Evolutionary conservation across 2,888 invertebrate genomes (phyloP).

Genomic region (Podabrus alpinus): DNA sequence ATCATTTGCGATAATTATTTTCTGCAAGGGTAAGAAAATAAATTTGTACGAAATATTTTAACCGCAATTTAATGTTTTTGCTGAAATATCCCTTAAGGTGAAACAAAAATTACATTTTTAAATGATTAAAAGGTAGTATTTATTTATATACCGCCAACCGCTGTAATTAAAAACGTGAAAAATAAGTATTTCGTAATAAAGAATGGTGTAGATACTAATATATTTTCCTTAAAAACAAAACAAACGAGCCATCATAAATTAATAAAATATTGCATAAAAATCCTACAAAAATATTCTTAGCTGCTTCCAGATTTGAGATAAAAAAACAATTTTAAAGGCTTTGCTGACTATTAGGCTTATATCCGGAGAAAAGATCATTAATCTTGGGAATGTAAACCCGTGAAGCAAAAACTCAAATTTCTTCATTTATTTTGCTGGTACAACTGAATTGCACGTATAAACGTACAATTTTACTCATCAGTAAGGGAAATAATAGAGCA

Average conservation of each 20-base stretch:
- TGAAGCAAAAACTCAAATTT: conserved; percentile 9
- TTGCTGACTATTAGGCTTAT: conserved; percentile 6
- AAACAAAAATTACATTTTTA: not conserved
- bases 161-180: not conserved
- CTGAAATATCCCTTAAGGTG: not conserved
- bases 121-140: not conserved
- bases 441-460: not conserved
- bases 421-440: not conserved
- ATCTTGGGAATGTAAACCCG: conserved; percentile 12
- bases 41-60: not conserved
- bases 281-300: not conserved
- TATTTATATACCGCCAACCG: not conserved
- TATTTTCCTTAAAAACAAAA: not conserved
- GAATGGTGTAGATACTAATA: not conserved
- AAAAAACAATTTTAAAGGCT: conserved; percentile 10
- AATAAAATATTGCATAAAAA: not conserved
- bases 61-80: not conserved
- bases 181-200: not conserved
- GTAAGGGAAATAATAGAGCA: not conserved
- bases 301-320: not conserved
- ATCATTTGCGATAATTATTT: not conserved
- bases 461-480: not conserved
- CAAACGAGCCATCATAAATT: not conserved
- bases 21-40: not conserved
- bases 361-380: conserved; percentile 9